Conservation (phyloP, 2,888 invertebrate species). For the Tiphia femorata region DNA sequence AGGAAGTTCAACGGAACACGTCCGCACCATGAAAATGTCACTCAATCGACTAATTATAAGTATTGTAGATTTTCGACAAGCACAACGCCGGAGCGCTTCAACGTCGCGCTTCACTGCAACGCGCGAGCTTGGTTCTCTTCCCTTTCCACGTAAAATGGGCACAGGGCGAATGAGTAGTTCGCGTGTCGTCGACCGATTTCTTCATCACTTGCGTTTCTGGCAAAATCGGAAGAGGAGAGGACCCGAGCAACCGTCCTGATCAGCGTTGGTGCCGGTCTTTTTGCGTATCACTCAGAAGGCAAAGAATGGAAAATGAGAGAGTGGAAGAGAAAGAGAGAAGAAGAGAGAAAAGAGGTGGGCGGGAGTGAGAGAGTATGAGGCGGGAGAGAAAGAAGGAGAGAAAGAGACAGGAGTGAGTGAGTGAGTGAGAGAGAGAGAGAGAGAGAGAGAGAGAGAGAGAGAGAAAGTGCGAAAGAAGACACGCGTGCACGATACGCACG, state of each 20-base stretch:
- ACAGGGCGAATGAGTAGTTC: conserved; percentile 44
- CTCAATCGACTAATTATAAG: too few species aligned
- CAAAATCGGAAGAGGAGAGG: conserved; percentile 1
- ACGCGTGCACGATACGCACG: not conserved
- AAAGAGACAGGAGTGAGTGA: conserved; percentile 5
- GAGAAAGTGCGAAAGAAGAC: not conserved
- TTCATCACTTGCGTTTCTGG: conserved; percentile 9
- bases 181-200: conserved; percentile 44
- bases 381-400: not conserved
- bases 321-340: conserved; percentile 12
- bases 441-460: not conserved
- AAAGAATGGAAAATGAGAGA: conserved; percentile 5
- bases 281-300: too few species aligned
- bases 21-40: too few species aligned
- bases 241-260: too few species aligned
- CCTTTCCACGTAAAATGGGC: conserved; percentile 23
- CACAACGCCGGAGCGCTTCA: conserved; percentile 22
- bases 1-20: too few species aligned
- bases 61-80: too few species aligned
- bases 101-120: conserved; percentile 25
- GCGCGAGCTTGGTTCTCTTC: too few species aligned
- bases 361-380: not conserved
- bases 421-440: conserved; percentile 8
- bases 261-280: too few species aligned
- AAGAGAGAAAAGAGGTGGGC: conserved; percentile 3